Evolutionary conservation across 2,888 invertebrate genomes (phyloP), one percentile per base, ranked within the genome.

Genomic region (Apotomis turbidana): DNA sequence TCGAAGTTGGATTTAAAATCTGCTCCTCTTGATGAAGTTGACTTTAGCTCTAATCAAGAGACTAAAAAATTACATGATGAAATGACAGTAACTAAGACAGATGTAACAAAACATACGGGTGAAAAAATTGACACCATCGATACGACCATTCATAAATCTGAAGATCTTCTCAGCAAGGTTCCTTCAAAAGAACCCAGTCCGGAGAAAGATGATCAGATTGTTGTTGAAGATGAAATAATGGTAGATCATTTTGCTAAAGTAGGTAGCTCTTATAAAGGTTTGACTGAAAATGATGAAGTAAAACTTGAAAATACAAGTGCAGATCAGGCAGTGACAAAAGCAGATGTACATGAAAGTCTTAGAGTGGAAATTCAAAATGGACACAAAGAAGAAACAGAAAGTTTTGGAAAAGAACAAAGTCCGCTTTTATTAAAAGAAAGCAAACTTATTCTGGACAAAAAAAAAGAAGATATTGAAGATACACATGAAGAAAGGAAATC

Each of bases 151-250:
- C 85, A 75, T 82, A 87, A 82, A 79, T 78, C 78, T 81, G 82
- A 79, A 74, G 74, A 74, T 74, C 68, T 76, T 80, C 83, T 86
- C 83, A 76, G 78, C 79, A 78, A 85, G 82, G 83, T 82, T 83
- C 82, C 81, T 77, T 80, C 81, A 74, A 85, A 86, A 82, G 87
- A 88, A 84, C 78, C 82, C 75, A 80, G 81, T 77, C 75, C 79
- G 75, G 86, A 87, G 77, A 83, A 83, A 79, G 79, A 79, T 61
- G 73, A 79, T 77, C 82, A 81, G 79, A 78, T 78, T 49, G 75
- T 76, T 12, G 69, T 75, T 70, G 74, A 79, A 64, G 77, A 72
- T 13, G 55, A 75, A n/a, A 80, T 81, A 74, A 78, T 81, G 63
- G 77, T 76, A 68, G 77, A 80, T 9, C 38, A 68, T n/a, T 71